Base-by-base conservation (phyloP, 2,797 vertebrate species). In the Pseudotriccus pelzelni region DNA sequence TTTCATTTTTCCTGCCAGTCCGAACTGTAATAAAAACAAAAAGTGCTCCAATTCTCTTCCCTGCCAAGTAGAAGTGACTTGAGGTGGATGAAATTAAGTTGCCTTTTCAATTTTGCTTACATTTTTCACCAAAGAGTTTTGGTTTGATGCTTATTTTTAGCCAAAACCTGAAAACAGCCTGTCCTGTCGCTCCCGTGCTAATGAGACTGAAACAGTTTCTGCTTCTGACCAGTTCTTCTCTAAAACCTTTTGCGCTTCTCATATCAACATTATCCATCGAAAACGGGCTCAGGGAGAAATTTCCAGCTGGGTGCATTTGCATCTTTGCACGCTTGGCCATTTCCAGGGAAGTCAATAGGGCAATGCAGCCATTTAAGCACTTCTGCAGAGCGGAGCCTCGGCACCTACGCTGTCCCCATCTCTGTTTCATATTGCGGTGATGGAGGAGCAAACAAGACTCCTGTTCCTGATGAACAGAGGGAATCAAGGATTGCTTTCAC, bases 1-100 rank as follows among this genome's bases (percentile, higher is more conserved):
- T 84, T 96, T 91, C 76, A 76, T 93, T 91, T 94, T 81, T 77
- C n/a, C 55, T 94, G 80, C 69, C 74, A 74, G 55, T 80, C 34
- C 28, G 32, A 96, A 59, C 39, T 43, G 47, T 73, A 93, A 86
- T 62, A 66, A 88, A 91, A 94, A 63, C 25, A 93, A 75, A 83
- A 89, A 75, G 10, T 12, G 0, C 28, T 90, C 39, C 50, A 44
- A 37, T 93, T 90, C 21, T 90, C 73, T 81, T 94, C 21, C 46
- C 43, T 69, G 28, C 36, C 1, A 7, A 81, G 49, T n/a, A 66
- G 14, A 90, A 84, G 50, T 12, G n/a, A 76, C n/a, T 36, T 2
- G 1, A 81, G 25, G 36, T 43, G 4, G 25, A 63, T 73, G 19
- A 78, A 85, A 88, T 52, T 24, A 56, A 78, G 16, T 34, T 75